Evolutionary conservation across 2,113 vertebrate species (phyloP), one percentile per base, ranked within the genome.

Genomic region (Perccottus glenii): DNA sequence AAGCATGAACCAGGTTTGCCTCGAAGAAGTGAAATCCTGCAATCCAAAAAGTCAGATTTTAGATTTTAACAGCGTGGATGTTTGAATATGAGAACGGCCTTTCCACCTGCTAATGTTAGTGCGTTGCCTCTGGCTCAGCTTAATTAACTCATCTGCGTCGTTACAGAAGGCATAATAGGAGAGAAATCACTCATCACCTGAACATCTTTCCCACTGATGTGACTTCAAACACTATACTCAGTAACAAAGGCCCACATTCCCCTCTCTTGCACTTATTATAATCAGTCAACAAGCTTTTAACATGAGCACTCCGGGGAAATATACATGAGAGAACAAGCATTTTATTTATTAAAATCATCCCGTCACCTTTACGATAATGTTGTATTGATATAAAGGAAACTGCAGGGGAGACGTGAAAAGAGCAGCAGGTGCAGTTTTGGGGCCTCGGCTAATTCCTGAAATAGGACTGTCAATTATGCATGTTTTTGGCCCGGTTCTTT

Each of bases 381-480:
- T 36, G 6, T 43, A 15, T 49, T 68, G 33, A 48, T 33, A 33
- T 38, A 64, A 40, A 64, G 56, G 56, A 42, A 45, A 75, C 48
- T 64, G 46, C 59, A 62, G 48, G 40, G 59, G 63, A 64, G 11
- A 73, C 73, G 84, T 87, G 79, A 85, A 73, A 75, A 73, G 33
- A 55, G 52, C 52, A 81, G 75, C 75, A 69, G 79, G 81, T 78
- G 75, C 72, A 63, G 76, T 77, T 87, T 55, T 71, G 81, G 82
- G 75, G 72, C 74, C 62, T 72, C 19, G 77, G 78, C 76, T 90
- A 90, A 87, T 90, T 90, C 87, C 85, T 87, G 82, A 90, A 88
- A 90, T 87, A 84, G 88, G 80, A 69, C 82, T 80, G 85, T 89
- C 85, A 87, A 83, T 90, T 89, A 89, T 90, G 85, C 79, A 87